Percentiles rank a stretch among this genome's conserved stretches.
Evolutionary conservation across 2,113 vertebrate genomes (phyloP).

Genomic region (Ochotona curzoniae): DNA sequence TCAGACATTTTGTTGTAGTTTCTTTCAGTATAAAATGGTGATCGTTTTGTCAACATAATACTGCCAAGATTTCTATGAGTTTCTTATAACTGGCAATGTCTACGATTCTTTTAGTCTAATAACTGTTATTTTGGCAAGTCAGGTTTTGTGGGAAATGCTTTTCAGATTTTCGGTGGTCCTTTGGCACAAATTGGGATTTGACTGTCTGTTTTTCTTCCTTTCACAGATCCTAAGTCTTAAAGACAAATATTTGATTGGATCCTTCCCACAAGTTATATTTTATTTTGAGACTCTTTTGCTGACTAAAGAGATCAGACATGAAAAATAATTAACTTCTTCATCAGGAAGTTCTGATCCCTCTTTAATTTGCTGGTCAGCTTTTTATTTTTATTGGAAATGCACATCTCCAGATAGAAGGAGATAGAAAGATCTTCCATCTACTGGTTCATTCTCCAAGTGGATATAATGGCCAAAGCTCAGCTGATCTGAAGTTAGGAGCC

Average conservation of each 20-base stretch:
- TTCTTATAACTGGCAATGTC: background rate
- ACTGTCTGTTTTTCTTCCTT: background rate
- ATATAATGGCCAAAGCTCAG: no score
- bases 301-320: background rate
- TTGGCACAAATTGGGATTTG: background rate
- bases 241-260: constrained; percentile 11
- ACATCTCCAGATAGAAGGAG: no score
- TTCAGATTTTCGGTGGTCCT: background rate
- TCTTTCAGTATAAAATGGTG: background rate
- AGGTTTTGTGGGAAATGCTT: background rate
- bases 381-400: background rate
- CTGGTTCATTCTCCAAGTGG: no score
- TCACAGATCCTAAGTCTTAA: background rate
- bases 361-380: background rate
- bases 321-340: constrained; percentile 28
- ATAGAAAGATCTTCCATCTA: no score
- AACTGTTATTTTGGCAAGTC: background rate
- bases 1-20: background rate
- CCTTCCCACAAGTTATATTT: background rate
- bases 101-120: background rate
- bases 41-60: background rate
- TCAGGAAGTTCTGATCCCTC: background rate
- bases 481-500: no score
- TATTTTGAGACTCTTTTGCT: constrained; percentile 36
- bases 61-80: background rate